Evolutionary conservation across 2,797 vertebrate genomes (phyloP), one percentile per base, ranked within the genome.

Genomic region (Australoheros facetus): DNA sequence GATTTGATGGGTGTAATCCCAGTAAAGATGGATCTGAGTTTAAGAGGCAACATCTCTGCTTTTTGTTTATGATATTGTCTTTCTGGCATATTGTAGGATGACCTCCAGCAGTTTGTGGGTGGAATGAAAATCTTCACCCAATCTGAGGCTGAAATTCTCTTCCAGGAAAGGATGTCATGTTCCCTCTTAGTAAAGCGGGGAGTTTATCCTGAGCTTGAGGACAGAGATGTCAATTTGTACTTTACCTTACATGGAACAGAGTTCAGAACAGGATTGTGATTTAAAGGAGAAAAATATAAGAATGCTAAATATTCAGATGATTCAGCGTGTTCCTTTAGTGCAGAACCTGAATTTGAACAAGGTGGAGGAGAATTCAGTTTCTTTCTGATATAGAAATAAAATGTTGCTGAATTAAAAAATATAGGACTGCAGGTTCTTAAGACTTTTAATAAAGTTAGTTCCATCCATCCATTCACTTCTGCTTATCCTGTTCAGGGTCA

Each of bases 201-300:
- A 66, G 14, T 48, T 0, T 48, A 28, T 1, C 3, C 3, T 66
- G 5, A 16, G 5, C 13, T 48, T 23, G 8, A 23, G 39, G 0
- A 26, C 17, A 2, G 39, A 66, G 45, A 66, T 66, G 39, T 66
- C 23, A 7, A 4, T 28, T 7, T 66, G 8, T 48, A 23, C 3
- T 19, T 0, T 8, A 45, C 45, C 23, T 66, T 48, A 28, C 62
- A 28, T 19, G 23, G 26, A 66, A 12, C 2, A 26, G 16, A 48
- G 60, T 7, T 48, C 26, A 66, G 21, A 3, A 3, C 23, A 28
- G 19, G 23, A 28, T 53, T 53, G 51, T 53, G 4, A n/a, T 48
- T 1, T 48, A 69, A 30, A 2, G 4, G 42, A 30, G 2, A 69
- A 19, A 12, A 30, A 48, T 48, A 0, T 16, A 48, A 66, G 0